These are phyloP conservation scores for Diachasma alloeum DNA, from an alignment of 1,140 invertebrate species.

Conservation along the genomic window DNA sequence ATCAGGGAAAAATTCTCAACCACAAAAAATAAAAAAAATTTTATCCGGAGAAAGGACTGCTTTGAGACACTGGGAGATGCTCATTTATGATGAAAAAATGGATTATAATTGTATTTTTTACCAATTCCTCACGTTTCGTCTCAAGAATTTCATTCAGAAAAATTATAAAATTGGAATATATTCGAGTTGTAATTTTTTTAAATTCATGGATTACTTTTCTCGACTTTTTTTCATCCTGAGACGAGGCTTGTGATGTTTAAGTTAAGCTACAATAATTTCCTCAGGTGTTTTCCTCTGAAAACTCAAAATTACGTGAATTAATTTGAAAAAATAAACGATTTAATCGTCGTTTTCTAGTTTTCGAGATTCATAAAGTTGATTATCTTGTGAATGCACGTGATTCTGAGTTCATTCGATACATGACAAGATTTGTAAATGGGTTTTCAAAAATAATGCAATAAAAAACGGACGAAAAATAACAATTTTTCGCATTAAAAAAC, in stretches of 20 bases:
- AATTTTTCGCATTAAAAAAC: neutral
- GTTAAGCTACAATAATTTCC: neutral
- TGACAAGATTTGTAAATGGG: neutral
- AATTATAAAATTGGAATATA: neutral
- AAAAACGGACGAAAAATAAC: neutral
- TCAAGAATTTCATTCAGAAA: neutral
- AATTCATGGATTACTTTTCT: neutral
- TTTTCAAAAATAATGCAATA: neutral
- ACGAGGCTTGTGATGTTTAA: constrained; percentile 40
- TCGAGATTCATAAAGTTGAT: neutral
- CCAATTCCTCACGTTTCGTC: neutral
- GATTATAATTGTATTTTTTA: neutral
- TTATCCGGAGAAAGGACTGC: no score
- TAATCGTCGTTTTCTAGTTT: neutral
- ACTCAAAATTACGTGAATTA: neutral
- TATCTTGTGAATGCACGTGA: neutral
- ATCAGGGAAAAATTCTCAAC: neutral
- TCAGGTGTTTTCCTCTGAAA: neutral
- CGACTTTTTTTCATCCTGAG: neutral
- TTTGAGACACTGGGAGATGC: neutral
- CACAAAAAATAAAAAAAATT: neutral
- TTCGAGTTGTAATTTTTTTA: neutral
- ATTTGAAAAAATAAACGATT: neutral
- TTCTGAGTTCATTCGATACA: neutral
- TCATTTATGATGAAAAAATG: neutral